A percentile compares a stretch with the other conserved stretches of the same genome.
These are phyloP conservation scores for Cladopsammia gracilis DNA, from an alignment of 64 coral and sea anemone species.

Conservation along the genomic window DNA sequence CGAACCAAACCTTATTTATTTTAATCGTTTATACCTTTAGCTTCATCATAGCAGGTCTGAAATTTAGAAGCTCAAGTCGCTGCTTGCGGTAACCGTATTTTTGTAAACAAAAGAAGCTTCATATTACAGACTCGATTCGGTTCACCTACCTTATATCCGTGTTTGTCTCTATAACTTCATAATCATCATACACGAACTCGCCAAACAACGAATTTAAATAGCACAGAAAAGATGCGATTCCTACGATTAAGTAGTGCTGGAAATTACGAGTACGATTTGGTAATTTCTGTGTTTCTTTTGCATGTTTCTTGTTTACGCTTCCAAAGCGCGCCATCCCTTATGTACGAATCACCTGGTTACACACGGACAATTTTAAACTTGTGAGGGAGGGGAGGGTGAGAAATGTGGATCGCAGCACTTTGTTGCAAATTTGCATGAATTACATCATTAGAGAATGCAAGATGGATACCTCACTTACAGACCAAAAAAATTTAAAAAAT, in stretches of 20 bases:
- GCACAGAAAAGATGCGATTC: slow-evolving; percentile 32
- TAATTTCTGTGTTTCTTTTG: neutral
- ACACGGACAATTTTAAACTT: neutral
- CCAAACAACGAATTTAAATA: slow-evolving; percentile 84
- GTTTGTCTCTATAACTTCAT: slow-evolving; percentile 87
- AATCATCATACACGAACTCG: slow-evolving; percentile 89
- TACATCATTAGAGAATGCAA: too few species aligned
- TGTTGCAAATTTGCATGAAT: too few species aligned
- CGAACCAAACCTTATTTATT: too few species aligned
- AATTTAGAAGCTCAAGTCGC: neutral
- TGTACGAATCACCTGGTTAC: slow-evolving; percentile 8
- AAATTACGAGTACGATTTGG: neutral
- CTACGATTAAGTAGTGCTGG: slow-evolving; percentile 42
- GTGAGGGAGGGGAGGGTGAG: neutral
- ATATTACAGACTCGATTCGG: neutral
- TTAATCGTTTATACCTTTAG: too few species aligned
- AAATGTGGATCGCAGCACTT: too few species aligned
- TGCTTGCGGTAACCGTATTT: neutral
- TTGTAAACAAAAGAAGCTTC: slow-evolving; percentile 17
- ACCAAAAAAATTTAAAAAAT: too few species aligned
- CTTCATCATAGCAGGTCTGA: too few species aligned
- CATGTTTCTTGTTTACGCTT: slow-evolving; percentile 11
- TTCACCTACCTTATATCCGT: slow-evolving; percentile 74
- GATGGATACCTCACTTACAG: too few species aligned
- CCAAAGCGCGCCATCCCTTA: slow-evolving; percentile 6